These are phyloP conservation scores for Nephotettix cincticeps DNA, from an alignment of 1,140 invertebrate species.

Conservation along the genomic window DNA sequence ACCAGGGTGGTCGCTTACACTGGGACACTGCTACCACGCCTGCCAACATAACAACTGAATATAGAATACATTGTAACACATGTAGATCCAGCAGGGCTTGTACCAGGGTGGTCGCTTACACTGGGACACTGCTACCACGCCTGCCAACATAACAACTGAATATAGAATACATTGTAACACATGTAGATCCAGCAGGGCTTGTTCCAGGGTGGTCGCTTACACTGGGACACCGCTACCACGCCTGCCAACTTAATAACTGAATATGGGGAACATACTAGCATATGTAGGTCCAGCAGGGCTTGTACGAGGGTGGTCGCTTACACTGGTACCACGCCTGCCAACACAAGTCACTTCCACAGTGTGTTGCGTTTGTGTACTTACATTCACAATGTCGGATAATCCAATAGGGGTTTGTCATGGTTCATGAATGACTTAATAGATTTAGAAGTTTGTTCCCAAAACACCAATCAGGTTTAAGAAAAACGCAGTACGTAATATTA, in stretches of 20 bases:
- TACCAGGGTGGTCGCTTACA: not conserved
- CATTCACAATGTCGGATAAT: too few relatives aligned
- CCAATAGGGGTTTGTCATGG: too few relatives aligned
- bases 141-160: too few relatives aligned
- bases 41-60: not conserved
- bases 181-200: slow-evolving; percentile 3
- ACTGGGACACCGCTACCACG: not conserved
- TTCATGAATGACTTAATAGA: too few relatives aligned
- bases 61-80: not conserved
- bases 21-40: not conserved
- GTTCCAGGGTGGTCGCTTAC: not conserved
- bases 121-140: not conserved
- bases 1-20: not conserved
- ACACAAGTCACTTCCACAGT: too few relatives aligned
- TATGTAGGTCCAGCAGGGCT: slow-evolving; percentile 11
- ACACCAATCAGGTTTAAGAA: too few relatives aligned
- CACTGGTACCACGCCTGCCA: not conserved
- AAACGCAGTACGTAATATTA: too few relatives aligned
- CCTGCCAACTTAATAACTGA: too few relatives aligned
- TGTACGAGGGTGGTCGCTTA: not conserved
- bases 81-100: slow-evolving; percentile 20
- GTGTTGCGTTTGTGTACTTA: too few relatives aligned
- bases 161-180: too few relatives aligned
- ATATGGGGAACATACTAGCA: too few relatives aligned
- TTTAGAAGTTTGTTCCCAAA: too few relatives aligned